Evolutionary conservation across 2,797 vertebrate genomes (phyloP).

Genomic region (Simalia tracyae): DNA sequence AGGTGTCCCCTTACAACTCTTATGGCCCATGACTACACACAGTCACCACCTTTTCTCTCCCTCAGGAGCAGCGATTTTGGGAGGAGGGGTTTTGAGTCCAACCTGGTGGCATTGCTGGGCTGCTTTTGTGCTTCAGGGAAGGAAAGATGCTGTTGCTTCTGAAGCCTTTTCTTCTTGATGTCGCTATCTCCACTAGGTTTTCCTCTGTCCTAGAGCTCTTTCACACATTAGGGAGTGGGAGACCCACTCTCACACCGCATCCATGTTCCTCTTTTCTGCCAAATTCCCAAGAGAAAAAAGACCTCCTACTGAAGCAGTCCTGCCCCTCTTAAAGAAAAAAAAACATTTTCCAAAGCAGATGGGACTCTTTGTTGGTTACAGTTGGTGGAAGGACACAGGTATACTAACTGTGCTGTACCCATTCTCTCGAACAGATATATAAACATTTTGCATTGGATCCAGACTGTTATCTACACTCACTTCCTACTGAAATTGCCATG

Average conservation of each 20-base stretch:
- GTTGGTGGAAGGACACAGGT: no score
- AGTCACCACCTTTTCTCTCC: neutral
- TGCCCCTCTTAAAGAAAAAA: neutral
- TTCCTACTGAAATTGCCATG: neutral
- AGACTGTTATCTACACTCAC: neutral
- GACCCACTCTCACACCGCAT: neutral
- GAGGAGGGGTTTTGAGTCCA: neutral
- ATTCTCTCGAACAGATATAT: constrained; percentile 13
- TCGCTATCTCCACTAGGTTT: neutral
- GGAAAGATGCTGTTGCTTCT: neutral
- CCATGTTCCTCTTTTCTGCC: neutral
- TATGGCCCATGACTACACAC: neutral
- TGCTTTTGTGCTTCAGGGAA: neutral
- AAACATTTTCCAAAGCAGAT: no score
- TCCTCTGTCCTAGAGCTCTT: neutral
- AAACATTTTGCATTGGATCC: neutral
- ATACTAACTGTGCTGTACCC: neutral
- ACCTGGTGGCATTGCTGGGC: neutral
- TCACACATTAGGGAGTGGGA: neutral
- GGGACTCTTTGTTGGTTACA: no score
- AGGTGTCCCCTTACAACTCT: neutral
- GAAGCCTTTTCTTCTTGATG: neutral
- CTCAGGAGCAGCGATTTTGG: neutral
- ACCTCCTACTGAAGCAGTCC: neutral
- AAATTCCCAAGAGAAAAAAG: neutral